Evolutionary conservation across 2,888 invertebrate species (phyloP), one percentile per base, ranked within the genome.

Genomic region (Idaea biselata): DNA sequence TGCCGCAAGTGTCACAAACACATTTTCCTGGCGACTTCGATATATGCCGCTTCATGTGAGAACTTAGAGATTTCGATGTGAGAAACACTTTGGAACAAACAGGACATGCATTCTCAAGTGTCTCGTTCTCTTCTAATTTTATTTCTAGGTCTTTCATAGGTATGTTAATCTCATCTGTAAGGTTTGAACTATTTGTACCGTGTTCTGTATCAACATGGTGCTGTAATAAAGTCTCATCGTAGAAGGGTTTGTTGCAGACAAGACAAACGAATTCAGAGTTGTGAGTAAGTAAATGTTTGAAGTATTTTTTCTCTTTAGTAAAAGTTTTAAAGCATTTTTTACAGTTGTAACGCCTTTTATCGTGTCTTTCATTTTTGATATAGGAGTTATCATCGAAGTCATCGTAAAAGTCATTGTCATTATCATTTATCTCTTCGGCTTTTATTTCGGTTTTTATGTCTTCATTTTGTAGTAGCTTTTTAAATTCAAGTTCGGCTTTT

Each of bases 61-160:
- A 78, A 6, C 91, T 87, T 0, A 94, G 78, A 4, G 94, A 93
- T 59, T 93, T 88, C 58, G 86, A 84, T 71, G 93, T 94, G 5
- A 77, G 82, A 44, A 44, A 44, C 11, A 11, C 11, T 44, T 44
- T 44, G 11, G 44, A 44, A 44, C 44, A 44, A 14, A 44, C 14
- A 44, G 44, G 44, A 11, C 44, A 44, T 14, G 44, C 11, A 11
- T 14, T 44, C 3, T 8, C 14, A 3, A 14, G 44, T 44, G 44
- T 44, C 3, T 44, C 44, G 0, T 8, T 44, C 11, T 44, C 44
- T 44, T 44, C 44, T 44, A 44, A 44, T 44, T 44, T 44, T 44
- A 44, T 44, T 44, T 44, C 11, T 44, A 44, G 1, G 14, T 8
- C 14, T 44, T 6, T 44, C 0, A 44, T 25, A 25, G 25, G 25